Evolutionary conservation across 2,888 invertebrate genomes (phyloP).

Genomic region (Scelioninae gen. 2): DNA sequence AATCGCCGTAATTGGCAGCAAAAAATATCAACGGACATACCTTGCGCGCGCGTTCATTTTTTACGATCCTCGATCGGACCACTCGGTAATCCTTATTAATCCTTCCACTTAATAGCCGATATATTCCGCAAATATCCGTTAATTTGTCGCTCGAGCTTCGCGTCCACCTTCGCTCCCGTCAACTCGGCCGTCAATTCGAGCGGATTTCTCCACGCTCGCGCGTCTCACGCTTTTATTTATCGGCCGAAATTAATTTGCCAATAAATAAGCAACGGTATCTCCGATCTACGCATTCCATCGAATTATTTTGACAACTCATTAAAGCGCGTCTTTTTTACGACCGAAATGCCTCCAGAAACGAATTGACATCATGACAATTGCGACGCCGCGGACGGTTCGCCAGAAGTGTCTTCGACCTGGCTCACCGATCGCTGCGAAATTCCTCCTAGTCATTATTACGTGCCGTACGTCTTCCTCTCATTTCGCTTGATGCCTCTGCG

Average conservation of each 20-base stretch:
- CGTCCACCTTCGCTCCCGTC: too few relatives aligned
- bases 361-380: slow-evolving; percentile 44
- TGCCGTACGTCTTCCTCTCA: slow-evolving; percentile 53
- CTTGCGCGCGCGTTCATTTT: too few relatives aligned
- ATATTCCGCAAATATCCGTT: too few relatives aligned
- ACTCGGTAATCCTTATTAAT: too few relatives aligned
- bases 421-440: slow-evolving; percentile 35
- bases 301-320: slow-evolving; percentile 50
- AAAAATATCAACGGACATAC: too few relatives aligned
- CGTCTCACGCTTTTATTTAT: too few relatives aligned
- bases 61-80: too few relatives aligned
- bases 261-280: slow-evolving; percentile 20
- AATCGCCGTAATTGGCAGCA: too few relatives aligned
- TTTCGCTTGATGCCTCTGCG: slow-evolving; percentile 55
- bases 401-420: slow-evolving; percentile 40
- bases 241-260: slow-evolving; percentile 23
- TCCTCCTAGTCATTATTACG: slow-evolving; percentile 56
- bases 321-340: slow-evolving; percentile 17
- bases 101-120: too few relatives aligned
- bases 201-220: too few relatives aligned
- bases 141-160: too few relatives aligned
- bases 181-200: too few relatives aligned
- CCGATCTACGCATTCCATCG: slow-evolving; percentile 15
- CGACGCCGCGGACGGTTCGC: slow-evolving; percentile 8
- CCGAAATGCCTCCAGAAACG: slow-evolving; percentile 16